These are phyloP conservation scores for Selenia dentaria DNA, from an alignment of 2,888 invertebrate genomes.

Conservation along the genomic window DNA sequence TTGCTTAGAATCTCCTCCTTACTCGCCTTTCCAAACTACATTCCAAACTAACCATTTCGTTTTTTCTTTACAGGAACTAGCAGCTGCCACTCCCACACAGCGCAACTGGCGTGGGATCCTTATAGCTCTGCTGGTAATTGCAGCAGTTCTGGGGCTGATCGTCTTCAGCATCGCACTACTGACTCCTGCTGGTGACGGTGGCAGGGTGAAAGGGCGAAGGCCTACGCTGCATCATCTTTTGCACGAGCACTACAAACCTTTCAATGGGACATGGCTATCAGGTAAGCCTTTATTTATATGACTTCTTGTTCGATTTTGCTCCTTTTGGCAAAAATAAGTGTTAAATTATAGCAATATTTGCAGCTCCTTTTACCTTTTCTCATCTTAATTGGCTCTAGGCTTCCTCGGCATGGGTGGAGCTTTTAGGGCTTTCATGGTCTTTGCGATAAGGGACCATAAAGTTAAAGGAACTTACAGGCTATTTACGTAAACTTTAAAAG, in stretches of 20 bases:
- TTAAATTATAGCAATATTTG: no score
- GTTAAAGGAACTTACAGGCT: no score
- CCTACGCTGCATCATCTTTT: constrained; percentile 89
- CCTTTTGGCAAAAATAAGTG: no score
- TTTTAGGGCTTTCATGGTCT: no score
- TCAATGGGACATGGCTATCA: constrained; percentile 87
- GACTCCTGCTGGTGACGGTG: constrained; percentile 91
- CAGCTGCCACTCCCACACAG: constrained; percentile 93
- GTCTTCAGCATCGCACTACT: constrained; percentile 96
- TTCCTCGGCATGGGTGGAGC: no score
- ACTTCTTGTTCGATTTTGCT: background rate
- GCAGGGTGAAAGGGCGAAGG: constrained; percentile 87
- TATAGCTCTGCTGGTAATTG: constrained; percentile 95
- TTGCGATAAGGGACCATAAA: no score
- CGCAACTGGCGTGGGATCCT: constrained; percentile 98
- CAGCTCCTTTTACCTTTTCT: no score
- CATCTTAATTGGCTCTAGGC: no score
- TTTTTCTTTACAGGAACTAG: constrained; percentile 94
- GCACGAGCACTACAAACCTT: constrained; percentile 83
- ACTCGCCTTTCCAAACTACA: no score
- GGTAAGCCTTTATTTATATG: constrained; percentile 47
- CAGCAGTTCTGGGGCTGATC: constrained; percentile 94
- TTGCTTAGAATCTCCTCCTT: no score
- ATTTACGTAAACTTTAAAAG: no score
- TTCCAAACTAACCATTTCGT: no score